These are phyloP conservation scores for Phenganax stokvisi DNA, from an alignment of 92 coral and sea anemone genomes.

Conservation along the genomic window DNA sequence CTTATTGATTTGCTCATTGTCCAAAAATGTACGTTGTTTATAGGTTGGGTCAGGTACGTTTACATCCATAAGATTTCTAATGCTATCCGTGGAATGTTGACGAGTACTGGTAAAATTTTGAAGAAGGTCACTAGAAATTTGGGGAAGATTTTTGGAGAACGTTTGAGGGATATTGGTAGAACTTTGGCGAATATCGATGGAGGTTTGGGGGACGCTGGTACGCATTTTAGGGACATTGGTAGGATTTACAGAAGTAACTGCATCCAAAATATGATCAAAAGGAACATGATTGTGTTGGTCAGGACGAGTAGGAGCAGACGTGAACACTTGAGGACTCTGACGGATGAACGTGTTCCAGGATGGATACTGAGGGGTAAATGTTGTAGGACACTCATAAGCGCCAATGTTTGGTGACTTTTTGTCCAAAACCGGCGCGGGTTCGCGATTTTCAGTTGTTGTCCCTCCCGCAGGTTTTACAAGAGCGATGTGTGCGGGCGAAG, in stretches of 20 bases:
- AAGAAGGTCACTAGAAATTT: no score
- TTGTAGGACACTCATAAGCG: neutral
- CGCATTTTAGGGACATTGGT: neutral
- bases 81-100: neutral
- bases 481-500: neutral
- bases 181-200: no score
- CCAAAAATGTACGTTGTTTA: neutral
- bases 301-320: neutral
- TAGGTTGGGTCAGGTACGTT: neutral
- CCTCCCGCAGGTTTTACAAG: slow-evolving; percentile 7
- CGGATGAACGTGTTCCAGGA: neutral
- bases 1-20: neutral
- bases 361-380: neutral
- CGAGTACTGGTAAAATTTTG: neutral
- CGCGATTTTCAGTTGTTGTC: neutral
- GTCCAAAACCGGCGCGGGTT: neutral
- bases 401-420: neutral
- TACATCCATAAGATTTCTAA: neutral
- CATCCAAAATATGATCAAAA: neutral
- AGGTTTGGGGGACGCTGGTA: no score
- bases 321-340: neutral
- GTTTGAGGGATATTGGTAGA: no score
- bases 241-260: neutral
- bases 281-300: neutral
- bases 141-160: no score